Conservation (phyloP, 2,113 vertebrate species). For the Microcebus tavaratra region DNA sequence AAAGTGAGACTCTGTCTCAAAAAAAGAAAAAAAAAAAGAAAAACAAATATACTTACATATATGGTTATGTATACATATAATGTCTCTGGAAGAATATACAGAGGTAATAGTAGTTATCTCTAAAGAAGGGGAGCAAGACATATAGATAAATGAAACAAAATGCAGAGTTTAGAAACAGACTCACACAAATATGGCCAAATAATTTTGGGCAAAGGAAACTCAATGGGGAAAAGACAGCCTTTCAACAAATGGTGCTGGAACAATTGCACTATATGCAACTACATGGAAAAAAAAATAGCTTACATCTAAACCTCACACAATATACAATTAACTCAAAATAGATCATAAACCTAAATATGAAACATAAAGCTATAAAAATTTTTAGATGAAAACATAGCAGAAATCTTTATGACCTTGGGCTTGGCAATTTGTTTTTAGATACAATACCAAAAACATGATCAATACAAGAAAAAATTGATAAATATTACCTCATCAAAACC, state of each 20-base stretch:
- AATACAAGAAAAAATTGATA: neutral
- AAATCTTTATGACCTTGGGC: neutral
- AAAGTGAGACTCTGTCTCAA: no score
- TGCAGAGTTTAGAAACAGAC: neutral
- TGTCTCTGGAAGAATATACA: neutral
- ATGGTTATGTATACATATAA: neutral
- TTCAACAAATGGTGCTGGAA: neutral
- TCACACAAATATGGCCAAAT: neutral
- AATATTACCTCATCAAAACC: neutral
- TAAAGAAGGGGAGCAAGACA: neutral
- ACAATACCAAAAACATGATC: neutral
- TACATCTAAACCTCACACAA: neutral
- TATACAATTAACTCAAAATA: neutral
- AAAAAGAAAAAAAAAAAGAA: neutral
- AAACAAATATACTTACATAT: neutral
- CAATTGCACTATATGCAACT: neutral
- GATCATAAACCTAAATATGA: neutral
- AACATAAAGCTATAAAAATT: neutral
- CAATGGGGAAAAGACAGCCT: neutral
- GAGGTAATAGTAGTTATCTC: neutral
- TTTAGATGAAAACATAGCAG: neutral
- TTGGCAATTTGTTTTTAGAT: constrained; percentile 10
- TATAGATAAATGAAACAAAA: neutral
- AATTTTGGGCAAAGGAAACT: constrained; percentile 5
- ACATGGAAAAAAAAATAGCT: neutral